Conservation (phyloP, 2,113 vertebrate genomes). For the Agapornis roseicollis region DNA sequence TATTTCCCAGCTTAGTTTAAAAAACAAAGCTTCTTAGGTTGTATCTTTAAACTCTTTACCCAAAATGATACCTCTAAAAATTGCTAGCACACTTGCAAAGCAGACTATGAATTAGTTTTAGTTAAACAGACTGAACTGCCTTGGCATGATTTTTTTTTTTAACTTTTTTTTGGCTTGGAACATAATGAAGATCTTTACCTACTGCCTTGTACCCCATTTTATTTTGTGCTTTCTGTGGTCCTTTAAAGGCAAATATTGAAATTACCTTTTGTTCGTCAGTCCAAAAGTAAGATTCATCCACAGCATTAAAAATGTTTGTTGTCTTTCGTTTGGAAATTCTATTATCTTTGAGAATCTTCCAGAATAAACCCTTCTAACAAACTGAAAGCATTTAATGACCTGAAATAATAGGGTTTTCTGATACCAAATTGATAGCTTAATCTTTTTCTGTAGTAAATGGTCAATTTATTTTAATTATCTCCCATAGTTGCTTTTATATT, state of each 20-base stretch:
- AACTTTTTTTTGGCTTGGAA: not conserved
- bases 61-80: not conserved
- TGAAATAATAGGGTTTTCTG: not conserved
- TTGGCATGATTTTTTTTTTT: not conserved
- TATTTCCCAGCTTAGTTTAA: not conserved
- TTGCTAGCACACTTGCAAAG: not conserved
- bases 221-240: not conserved
- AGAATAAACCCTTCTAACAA: not conserved
- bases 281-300: not conserved
- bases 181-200: not conserved
- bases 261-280: not conserved
- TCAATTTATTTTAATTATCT: not conserved
- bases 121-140: not conserved
- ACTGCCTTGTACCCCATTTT: not conserved
- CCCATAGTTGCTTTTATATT: not conserved
- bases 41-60: not conserved
- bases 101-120: not conserved
- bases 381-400: not conserved
- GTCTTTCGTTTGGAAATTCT: not conserved
- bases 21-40: not conserved
- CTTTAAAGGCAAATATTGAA: not conserved
- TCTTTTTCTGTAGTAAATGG: not conserved
- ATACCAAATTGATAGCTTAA: not conserved
- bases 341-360: not conserved
- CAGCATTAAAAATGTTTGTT: not conserved